Conservation (phyloP, 2,113 vertebrate species). For the Alces alces region DNA sequence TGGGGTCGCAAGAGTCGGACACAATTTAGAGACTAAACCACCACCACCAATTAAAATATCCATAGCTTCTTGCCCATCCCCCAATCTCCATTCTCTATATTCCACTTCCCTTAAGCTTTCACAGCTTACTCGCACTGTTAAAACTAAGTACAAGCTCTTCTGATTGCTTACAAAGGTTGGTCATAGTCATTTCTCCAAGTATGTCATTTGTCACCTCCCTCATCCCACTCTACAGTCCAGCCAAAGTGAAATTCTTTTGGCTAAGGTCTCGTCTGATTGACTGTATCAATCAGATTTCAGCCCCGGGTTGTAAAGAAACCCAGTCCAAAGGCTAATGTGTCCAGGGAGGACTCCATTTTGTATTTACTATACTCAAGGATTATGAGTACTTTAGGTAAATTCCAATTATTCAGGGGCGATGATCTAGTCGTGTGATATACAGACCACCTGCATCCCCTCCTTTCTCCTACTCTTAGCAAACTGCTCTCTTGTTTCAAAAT, state of each 20-base stretch:
- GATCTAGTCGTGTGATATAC: neutral
- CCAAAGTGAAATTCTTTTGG: neutral
- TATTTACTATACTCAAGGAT: neutral
- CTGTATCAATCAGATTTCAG: neutral
- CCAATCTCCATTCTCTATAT: neutral
- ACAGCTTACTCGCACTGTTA: neutral
- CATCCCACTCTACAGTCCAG: neutral
- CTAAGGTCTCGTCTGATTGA: neutral
- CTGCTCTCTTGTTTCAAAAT: neutral
- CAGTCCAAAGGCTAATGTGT: neutral
- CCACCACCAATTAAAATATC: neutral
- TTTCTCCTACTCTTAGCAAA: neutral
- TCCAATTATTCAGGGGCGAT: neutral
- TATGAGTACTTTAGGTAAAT: slow-evolving; percentile 14
- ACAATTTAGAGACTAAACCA: neutral
- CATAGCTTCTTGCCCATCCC: neutral
- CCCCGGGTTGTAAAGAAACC: neutral
- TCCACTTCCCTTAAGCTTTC: neutral
- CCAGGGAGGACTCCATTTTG: neutral
- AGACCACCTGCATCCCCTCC: neutral
- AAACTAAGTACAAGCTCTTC: neutral
- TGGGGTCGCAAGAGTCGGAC: neutral
- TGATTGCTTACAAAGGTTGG: neutral
- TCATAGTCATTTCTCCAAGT: neutral
- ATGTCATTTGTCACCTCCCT: neutral